Percentiles rank a stretch among this genome's conserved stretches.
Conservation (phyloP, 2,113 vertebrate genomes). For the Oxygymnocypris stewartii region DNA sequence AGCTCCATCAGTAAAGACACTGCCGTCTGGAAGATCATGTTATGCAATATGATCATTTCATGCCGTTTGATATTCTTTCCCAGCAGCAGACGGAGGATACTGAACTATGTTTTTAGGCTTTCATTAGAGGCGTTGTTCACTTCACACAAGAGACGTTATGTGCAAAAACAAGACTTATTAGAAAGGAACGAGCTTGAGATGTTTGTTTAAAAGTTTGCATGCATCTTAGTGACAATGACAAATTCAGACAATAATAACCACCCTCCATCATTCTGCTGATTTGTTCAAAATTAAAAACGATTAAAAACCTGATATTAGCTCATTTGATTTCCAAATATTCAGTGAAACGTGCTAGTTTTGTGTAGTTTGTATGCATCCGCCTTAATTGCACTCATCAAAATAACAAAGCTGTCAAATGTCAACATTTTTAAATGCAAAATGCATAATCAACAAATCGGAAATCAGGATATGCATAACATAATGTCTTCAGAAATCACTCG, state of each 20-base stretch:
- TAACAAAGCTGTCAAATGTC: no score
- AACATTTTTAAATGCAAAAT: no score
- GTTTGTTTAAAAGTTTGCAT: not conserved
- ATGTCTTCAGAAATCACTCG: not conserved
- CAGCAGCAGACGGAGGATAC: conserved; percentile 39
- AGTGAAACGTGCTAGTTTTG: no score
- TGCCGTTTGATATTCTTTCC: conserved; percentile 34
- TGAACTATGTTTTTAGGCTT: not conserved
- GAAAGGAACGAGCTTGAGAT: not conserved
- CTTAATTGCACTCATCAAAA: no score
- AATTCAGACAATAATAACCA: no score
- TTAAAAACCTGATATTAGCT: no score
- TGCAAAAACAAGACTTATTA: not conserved
- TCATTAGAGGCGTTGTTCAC: no score
- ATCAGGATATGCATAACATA: not conserved
- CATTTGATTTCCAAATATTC: no score
- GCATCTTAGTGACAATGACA: not conserved
- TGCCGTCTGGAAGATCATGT: conserved; percentile 60
- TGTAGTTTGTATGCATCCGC: no score
- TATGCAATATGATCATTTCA: conserved; percentile 47
- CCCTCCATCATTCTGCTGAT: no score
- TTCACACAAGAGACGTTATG: not conserved
- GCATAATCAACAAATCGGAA: no score
- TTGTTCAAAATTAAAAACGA: no score
- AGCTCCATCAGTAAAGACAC: conserved; percentile 55